Conservation (phyloP, 2,113 vertebrate species). For the Mola mola region DNA sequence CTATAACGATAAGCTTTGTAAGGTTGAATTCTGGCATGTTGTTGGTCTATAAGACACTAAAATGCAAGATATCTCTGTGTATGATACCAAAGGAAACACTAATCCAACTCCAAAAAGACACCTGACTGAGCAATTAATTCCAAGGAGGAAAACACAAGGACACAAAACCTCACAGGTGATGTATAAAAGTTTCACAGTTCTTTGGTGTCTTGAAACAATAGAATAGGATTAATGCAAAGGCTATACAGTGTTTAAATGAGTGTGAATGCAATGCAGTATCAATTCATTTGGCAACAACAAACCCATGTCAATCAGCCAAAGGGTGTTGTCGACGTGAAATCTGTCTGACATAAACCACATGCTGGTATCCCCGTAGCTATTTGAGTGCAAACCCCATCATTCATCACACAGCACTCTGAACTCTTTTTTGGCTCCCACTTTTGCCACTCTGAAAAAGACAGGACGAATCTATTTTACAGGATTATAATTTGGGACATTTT, state of each 20-base stretch:
- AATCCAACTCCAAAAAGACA: neutral
- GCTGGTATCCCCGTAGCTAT: conserved; percentile 45
- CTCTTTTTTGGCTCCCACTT: conserved; percentile 28
- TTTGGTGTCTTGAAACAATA: too few relatives aligned
- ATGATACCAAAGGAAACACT: neutral
- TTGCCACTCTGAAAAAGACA: conserved; percentile 42
- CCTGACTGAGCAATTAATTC: neutral
- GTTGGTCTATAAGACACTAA: conserved; percentile 3
- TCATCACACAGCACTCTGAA: conserved; percentile 34
- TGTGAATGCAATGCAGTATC: neutral
- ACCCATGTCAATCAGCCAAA: conserved; percentile 33
- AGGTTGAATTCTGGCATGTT: conserved; percentile 3
- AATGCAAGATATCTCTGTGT: neutral
- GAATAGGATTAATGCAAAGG: neutral
- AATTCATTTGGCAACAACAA: conserved; percentile 28
- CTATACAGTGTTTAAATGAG: neutral
- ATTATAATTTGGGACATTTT: conserved; percentile 53
- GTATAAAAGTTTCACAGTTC: too few relatives aligned
- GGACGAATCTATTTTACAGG: conserved; percentile 54
- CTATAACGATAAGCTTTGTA: neutral
- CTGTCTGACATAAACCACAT: conserved; percentile 44
- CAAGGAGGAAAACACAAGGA: neutral
- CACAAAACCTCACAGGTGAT: too few relatives aligned
- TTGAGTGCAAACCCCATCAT: conserved; percentile 50
- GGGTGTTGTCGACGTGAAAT: conserved; percentile 40